Conservation (phyloP, 2,113 vertebrate species). For the Machaerirhynchus nigripectus region DNA sequence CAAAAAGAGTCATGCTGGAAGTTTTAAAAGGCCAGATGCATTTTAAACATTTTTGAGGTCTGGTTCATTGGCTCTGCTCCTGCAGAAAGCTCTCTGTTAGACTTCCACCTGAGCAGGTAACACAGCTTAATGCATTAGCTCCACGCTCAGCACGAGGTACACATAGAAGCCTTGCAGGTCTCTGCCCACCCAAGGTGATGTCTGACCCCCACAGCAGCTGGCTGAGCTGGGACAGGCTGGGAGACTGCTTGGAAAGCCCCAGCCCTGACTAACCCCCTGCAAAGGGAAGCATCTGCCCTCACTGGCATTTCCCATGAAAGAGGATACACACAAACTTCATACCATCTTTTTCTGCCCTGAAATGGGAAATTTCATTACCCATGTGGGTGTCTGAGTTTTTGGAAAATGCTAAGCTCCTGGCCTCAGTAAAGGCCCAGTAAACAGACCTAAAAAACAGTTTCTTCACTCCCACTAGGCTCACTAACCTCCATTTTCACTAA, state of each 20-base stretch:
- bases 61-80: neutral
- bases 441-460: neutral
- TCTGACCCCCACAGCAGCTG: neutral
- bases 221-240: rapidly evolving
- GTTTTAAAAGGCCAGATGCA: neutral
- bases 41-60: neutral
- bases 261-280: neutral
- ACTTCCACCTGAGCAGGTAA: neutral
- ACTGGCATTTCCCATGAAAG: neutral
- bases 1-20: neutral
- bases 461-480: neutral
- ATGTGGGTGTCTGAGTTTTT: neutral
- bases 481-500: neutral
- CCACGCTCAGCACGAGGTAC: neutral
- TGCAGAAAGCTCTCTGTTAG: neutral
- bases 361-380: neutral
- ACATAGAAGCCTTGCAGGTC: rapidly evolving
- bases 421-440: neutral
- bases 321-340: neutral
- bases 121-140: neutral
- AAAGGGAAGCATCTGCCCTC: neutral
- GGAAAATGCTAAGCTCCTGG: neutral
- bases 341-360: neutral
- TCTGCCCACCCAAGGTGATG: neutral
- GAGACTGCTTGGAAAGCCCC: neutral